A percentile compares a stretch with the other conserved stretches of the same genome.
phyloP scores from a whole-genome alignment of 1,140 invertebrate species.

The Brachionus koreanus region DNA sequence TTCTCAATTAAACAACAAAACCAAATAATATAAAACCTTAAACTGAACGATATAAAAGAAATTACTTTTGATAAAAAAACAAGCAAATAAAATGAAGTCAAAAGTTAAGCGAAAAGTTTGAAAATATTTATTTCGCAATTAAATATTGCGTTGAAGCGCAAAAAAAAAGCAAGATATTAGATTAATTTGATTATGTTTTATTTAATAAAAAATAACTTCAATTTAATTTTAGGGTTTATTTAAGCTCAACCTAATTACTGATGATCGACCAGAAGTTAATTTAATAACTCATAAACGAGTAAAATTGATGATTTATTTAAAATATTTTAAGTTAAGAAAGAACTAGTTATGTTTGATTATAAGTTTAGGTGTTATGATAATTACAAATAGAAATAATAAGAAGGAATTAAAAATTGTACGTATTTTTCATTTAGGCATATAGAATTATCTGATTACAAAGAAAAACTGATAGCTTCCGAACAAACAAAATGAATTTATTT shows the following conservation, averaged over 20 bases:
- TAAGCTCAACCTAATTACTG: neutral
- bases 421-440: neutral
- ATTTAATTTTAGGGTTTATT: slow-evolving; percentile 6
- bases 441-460: neutral
- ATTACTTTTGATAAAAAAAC: neutral
- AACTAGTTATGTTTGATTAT: neutral
- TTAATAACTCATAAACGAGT: neutral
- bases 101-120: neutral
- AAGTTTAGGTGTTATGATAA: neutral
- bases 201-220: neutral
- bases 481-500: neutral
- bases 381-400: neutral
- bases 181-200: neutral
- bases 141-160: too few species aligned
- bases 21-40: too few species aligned
- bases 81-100: neutral
- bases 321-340: neutral
- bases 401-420: neutral
- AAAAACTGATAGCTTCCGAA: neutral
- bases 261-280: neutral
- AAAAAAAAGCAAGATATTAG: neutral
- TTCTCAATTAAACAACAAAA: neutral
- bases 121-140: neutral
- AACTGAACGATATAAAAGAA: too few species aligned
- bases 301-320: neutral